Conservation (phyloP, 2,888 invertebrate species). For the Nowickia ferox region DNA sequence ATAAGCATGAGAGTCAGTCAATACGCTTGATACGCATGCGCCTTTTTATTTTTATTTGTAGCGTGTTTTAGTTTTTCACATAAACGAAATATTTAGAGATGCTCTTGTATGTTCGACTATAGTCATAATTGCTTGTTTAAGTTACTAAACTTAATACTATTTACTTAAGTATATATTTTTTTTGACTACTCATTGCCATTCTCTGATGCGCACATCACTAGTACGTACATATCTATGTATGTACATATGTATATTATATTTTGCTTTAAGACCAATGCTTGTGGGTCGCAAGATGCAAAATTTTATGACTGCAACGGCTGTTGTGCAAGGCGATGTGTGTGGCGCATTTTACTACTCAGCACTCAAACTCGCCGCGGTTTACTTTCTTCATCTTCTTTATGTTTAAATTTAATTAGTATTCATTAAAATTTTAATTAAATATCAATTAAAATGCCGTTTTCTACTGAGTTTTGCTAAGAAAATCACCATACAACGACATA, state of each 20-base stretch:
- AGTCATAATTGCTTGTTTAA: too few species aligned
- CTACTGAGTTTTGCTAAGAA: slow-evolving; percentile 37
- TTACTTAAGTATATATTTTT: too few species aligned
- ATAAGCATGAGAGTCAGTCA: too few species aligned
- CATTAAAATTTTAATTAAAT: slow-evolving; percentile 71
- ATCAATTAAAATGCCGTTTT: slow-evolving; percentile 60
- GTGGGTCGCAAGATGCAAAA: not conserved
- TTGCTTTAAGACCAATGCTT: not conserved
- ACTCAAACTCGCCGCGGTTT: not conserved
- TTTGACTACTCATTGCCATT: too few species aligned
- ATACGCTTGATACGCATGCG: too few species aligned
- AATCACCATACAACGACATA: not conserved
- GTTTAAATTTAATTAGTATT: slow-evolving; percentile 67
- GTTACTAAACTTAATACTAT: too few species aligned
- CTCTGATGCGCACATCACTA: too few species aligned
- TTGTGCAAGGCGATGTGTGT: not conserved
- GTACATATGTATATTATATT: not conserved
- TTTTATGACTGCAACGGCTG: not conserved
- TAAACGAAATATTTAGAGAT: too few species aligned
- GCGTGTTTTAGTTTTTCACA: too few species aligned
- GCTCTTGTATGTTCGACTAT: too few species aligned
- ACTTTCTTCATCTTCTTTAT: slow-evolving; percentile 39
- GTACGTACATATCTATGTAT: too few species aligned
- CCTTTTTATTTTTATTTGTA: too few species aligned
- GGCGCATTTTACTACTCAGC: not conserved